A percentile compares a stretch with the other conserved stretches of the same genome.
Evolutionary conservation across 2,797 vertebrate genomes (phyloP).

Genomic region (Acridotheres tristis): DNA sequence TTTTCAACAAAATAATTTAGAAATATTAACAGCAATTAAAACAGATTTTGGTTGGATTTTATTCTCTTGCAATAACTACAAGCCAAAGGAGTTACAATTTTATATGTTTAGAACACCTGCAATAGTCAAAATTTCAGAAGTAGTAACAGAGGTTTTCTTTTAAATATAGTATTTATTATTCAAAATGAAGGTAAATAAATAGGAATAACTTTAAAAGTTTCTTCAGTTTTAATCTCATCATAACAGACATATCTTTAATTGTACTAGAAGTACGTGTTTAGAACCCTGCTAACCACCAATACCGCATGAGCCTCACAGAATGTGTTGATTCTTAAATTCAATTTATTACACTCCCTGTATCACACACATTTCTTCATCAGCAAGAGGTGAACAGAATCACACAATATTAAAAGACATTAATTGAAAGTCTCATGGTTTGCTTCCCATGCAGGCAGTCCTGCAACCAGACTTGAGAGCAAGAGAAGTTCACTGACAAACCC

Average conservation of each 20-base stretch:
- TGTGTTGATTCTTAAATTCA: neutral
- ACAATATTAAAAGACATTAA: neutral
- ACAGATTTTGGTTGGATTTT: neutral
- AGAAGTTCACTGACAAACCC: neutral
- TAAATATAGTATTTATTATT: neutral
- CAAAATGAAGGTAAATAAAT: neutral
- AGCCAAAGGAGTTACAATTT: neutral
- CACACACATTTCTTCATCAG: neutral
- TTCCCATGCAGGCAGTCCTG: neutral
- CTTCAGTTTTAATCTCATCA: neutral
- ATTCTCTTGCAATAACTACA: neutral
- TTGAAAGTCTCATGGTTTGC: neutral
- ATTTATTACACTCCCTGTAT: neutral
- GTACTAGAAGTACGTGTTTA: rapidly evolving
- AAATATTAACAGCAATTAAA: neutral
- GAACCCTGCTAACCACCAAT: neutral
- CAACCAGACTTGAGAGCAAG: neutral
- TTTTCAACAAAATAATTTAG: neutral
- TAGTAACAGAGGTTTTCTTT: neutral
- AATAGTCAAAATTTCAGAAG: neutral
- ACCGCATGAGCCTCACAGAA: neutral
- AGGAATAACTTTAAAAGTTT: neutral
- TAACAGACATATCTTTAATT: neutral
- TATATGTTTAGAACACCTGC: neutral
- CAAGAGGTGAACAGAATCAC: neutral